phyloP scores from a whole-genome alignment of 2,888 invertebrate genomes.

The Nomada fabriciana region DNA sequence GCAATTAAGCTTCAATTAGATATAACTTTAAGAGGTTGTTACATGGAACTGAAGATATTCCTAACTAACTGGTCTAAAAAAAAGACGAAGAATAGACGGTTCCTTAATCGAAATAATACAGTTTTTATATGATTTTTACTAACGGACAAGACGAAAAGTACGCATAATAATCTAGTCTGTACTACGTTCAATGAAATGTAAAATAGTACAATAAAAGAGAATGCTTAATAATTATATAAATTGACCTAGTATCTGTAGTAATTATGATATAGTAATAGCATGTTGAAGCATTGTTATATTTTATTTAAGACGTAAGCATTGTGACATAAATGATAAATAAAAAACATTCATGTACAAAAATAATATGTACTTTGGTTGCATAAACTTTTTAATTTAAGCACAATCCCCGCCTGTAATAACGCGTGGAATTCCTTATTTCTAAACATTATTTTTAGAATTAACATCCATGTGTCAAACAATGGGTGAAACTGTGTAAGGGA shows the following conservation, averaged over 20 bases:
- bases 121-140: not conserved
- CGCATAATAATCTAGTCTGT: not conserved
- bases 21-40: not conserved
- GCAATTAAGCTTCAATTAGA: constrained; percentile 1
- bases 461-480: no score
- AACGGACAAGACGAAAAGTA: not conserved
- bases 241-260: not conserved
- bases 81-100: not conserved
- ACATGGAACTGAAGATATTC: not conserved
- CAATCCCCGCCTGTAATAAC: not conserved
- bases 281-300: not conserved
- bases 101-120: not conserved
- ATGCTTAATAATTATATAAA: not conserved
- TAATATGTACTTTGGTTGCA: not conserved
- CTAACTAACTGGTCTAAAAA: not conserved
- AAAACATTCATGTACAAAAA: constrained; percentile 16
- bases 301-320: not conserved
- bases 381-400: not conserved
- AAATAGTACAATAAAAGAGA: not conserved
- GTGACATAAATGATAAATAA: constrained; percentile 17
- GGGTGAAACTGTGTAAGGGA: not conserved
- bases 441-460: not conserved
- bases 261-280: not conserved
- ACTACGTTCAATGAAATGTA: not conserved
- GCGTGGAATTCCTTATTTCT: not conserved